These are phyloP conservation scores for Baccha elongata DNA, from an alignment of 2,888 invertebrate genomes.

Conservation along the genomic window DNA sequence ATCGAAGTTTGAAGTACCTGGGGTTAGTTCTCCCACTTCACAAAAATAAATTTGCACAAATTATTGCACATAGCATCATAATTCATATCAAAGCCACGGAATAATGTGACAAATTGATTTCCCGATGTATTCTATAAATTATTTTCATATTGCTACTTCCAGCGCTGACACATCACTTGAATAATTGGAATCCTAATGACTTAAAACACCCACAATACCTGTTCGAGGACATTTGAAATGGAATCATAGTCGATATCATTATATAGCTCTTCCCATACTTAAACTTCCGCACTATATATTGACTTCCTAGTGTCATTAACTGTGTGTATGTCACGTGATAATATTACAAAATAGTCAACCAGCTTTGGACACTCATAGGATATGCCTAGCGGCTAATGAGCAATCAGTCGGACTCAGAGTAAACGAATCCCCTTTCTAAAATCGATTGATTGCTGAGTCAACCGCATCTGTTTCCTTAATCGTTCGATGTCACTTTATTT, in stretches of 20 bases:
- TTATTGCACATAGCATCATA: background rate
- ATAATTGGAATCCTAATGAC: slow-evolving; percentile 52
- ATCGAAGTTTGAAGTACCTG: too few relatives aligned
- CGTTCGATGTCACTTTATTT: slow-evolving; percentile 50
- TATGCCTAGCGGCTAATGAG: slow-evolving; percentile 24
- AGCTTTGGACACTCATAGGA: background rate
- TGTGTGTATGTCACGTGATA: background rate
- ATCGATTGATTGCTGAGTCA: slow-evolving; percentile 46
- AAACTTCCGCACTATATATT: slow-evolving; percentile 2
- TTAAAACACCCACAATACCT: background rate
- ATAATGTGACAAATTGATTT: slow-evolving; percentile 51
- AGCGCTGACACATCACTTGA: slow-evolving; percentile 43
- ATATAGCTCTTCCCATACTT: slow-evolving; percentile 10
- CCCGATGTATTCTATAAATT: slow-evolving; percentile 50
- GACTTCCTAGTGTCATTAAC: slow-evolving; percentile 33
- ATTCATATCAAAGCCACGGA: background rate
- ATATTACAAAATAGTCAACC: slow-evolving; percentile 21
- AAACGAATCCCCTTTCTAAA: background rate
- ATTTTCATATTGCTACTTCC: slow-evolving; percentile 46
- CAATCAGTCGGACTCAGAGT: background rate
- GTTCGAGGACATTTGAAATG: background rate
- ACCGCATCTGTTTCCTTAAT: slow-evolving; percentile 41
- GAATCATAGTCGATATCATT: background rate
- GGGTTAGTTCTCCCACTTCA: too few relatives aligned
- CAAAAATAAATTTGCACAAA: background rate